A percentile compares a stretch with the other conserved stretches of the same genome.
Conservation (phyloP, 2,113 vertebrate genomes). For the Poeciliopsis retropinna region DNA sequence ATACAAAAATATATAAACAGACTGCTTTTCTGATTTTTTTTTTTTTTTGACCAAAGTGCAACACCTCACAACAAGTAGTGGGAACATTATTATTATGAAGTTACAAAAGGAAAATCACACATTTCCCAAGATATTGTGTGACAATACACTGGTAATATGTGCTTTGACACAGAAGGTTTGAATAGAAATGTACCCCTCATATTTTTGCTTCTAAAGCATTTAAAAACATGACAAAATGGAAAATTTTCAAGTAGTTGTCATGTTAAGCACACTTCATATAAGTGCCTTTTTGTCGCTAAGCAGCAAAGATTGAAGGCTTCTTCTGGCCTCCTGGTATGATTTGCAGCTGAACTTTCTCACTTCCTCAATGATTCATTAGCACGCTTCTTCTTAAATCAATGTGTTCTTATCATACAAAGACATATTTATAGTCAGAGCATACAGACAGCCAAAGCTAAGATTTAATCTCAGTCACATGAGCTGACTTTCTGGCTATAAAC, state of each 20-base stretch:
- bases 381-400: conserved; percentile 1
- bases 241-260: background rate
- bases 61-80: background rate
- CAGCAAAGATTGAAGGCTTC: conserved; percentile 20
- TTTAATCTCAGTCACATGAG: conserved; percentile 47
- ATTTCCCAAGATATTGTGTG: background rate
- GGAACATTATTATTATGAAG: background rate
- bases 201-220: no score
- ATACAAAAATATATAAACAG: background rate
- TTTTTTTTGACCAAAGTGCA: no score
- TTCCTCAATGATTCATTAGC: conserved; percentile 21
- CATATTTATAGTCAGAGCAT: conserved; percentile 37
- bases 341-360: conserved; percentile 20
- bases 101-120: background rate
- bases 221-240: background rate
- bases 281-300: background rate
- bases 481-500: conserved; percentile 49
- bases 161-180: no score
- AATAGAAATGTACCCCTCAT: no score
- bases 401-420: conserved; percentile 20
- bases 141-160: background rate
- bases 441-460: conserved; percentile 14
- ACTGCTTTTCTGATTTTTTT: background rate
- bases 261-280: background rate
- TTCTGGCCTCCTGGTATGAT: conserved; percentile 12